Evolutionary conservation across 2,888 invertebrate genomes (phyloP).

Genomic region (Philhelius pedissequus): DNA sequence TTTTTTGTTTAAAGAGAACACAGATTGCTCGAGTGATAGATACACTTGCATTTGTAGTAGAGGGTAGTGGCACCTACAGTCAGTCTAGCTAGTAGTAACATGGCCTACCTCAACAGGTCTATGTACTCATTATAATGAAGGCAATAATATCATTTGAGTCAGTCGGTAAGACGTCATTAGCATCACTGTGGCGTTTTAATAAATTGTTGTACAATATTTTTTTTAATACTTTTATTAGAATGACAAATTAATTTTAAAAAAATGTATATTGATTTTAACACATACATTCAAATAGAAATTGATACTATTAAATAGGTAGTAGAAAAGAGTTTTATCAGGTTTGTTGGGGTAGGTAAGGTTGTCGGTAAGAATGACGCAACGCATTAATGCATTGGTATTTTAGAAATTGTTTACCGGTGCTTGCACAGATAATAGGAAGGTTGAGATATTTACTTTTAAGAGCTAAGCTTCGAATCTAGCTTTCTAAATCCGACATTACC

Average conservation of each 20-base stretch:
- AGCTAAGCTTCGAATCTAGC: no score
- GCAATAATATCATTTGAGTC: slow-evolving; percentile 58
- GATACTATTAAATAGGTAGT: no score
- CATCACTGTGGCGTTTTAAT: slow-evolving; percentile 30
- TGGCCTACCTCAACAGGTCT: slow-evolving; percentile 69
- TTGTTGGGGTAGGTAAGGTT: no score
- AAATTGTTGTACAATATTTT: background rate
- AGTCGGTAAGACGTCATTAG: slow-evolving; percentile 60
- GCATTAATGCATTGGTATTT: no score
- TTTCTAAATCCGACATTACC: no score
- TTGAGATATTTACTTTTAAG: no score
- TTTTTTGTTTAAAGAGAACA: slow-evolving; percentile 18
- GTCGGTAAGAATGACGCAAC: no score
- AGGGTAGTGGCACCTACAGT: background rate
- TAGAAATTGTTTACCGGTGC: no score
- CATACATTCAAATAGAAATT: background rate
- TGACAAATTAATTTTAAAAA: slow-evolving; percentile 43
- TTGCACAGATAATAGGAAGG: no score
- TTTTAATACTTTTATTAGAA: slow-evolving; percentile 8
- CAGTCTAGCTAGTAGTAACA: slow-evolving; percentile 4
- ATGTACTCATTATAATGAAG: slow-evolving; percentile 58
- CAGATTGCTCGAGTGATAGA: slow-evolving; percentile 17
- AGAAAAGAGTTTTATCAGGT: no score
- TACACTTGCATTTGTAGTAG: background rate
- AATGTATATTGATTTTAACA: background rate